Conservation (phyloP, 2,888 invertebrate genomes). For the Mimachlamys varia region DNA sequence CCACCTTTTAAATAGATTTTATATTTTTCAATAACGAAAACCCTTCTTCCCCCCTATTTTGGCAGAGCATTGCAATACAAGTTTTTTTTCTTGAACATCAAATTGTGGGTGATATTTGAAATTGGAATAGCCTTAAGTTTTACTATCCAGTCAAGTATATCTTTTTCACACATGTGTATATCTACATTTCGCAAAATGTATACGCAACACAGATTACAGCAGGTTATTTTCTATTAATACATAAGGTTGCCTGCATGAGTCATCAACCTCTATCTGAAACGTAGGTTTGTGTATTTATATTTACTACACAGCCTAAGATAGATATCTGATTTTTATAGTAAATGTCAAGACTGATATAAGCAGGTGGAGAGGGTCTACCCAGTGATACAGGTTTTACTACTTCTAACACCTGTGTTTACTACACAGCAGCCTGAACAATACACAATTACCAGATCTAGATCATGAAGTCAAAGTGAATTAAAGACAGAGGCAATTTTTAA, state of each 20-base stretch:
- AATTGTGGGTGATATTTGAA: too few species aligned
- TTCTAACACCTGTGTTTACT: neutral
- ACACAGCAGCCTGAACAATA: neutral
- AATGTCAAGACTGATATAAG: neutral
- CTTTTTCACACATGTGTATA: neutral
- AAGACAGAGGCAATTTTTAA: too few species aligned
- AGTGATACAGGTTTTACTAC: neutral
- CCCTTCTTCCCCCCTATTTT: too few species aligned
- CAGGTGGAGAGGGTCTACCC: neutral
- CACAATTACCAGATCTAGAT: neutral
- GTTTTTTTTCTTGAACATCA: too few species aligned
- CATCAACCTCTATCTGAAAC: neutral
- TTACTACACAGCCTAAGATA: neutral
- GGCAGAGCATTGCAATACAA: too few species aligned
- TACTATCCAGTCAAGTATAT: too few species aligned
- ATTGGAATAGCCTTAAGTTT: too few species aligned
- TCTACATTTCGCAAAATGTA: neutral
- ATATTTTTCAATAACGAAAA: too few species aligned
- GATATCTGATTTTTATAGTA: neutral
- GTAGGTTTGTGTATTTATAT: neutral
- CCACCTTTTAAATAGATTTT: too few species aligned
- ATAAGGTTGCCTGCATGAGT: neutral
- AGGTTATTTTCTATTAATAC: slow-evolving; percentile 29
- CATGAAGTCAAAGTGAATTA: too few species aligned
- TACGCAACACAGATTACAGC: neutral